These are phyloP conservation scores for Strix uralensis DNA, from an alignment of 2,113 vertebrate species.

Conservation along the genomic window DNA sequence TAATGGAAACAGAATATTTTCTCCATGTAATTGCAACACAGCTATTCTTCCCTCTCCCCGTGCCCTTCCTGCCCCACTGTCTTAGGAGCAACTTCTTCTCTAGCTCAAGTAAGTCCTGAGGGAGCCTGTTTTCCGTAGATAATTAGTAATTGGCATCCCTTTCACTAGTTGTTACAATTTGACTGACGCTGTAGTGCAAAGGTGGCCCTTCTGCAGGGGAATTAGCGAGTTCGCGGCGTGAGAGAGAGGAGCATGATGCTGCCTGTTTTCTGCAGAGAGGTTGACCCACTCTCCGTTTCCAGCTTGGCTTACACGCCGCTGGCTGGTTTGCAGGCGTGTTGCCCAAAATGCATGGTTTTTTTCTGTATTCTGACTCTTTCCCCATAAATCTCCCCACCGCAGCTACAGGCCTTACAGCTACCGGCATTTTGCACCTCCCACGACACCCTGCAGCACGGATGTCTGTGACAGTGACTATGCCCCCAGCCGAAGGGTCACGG, in stretches of 20 bases:
- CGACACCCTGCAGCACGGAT: conserved; percentile 97
- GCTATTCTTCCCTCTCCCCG: fast-evolving
- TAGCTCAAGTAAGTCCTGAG: not conserved
- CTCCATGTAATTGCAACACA: not conserved
- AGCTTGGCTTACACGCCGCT: fast-evolving
- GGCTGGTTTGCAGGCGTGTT: fast-evolving
- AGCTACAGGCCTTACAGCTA: conserved; percentile 95
- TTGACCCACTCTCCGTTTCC: fast-evolving
- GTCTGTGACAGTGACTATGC: conserved; percentile 97
- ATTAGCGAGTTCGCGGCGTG: fast-evolving
- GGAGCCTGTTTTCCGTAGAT: not conserved
- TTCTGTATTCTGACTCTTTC: fast-evolving
- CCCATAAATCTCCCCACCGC: not conserved
- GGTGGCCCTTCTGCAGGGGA: not conserved
- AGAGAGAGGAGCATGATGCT: not conserved
- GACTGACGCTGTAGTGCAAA: fast-evolving
- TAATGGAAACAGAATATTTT: not conserved
- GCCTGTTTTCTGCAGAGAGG: not conserved
- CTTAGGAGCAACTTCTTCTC: not conserved
- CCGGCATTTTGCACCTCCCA: conserved; percentile 94
- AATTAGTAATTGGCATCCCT: not conserved
- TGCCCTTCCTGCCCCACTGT: not conserved
- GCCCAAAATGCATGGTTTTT: fast-evolving
- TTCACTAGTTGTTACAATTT: not conserved
- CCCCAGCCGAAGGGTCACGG: conserved; percentile 81